These are phyloP conservation scores for Pelecanoides urinatrix DNA, from an alignment of 2,113 vertebrate species.

Conservation along the genomic window DNA sequence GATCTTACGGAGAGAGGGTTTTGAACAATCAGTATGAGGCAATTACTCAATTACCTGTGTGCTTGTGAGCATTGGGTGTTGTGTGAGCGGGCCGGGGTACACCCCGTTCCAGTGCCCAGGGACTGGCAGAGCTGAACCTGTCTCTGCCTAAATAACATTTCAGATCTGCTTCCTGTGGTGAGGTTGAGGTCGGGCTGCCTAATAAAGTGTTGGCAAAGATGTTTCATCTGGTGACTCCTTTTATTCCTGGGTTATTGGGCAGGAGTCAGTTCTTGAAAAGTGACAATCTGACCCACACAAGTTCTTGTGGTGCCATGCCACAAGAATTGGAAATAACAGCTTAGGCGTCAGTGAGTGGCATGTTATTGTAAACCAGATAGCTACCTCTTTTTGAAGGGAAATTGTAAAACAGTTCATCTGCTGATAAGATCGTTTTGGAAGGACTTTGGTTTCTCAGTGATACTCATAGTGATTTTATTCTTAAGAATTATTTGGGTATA, in stretches of 20 bases:
- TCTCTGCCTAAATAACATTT: background rate
- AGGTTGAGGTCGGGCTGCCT: background rate
- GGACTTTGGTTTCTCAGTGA: background rate
- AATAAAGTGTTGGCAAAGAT: background rate
- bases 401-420: background rate
- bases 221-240: background rate
- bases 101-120: background rate
- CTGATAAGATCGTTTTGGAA: background rate
- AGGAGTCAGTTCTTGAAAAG: background rate
- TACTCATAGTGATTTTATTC: background rate
- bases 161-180: background rate
- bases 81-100: background rate
- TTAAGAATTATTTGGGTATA: background rate
- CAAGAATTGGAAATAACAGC: background rate
- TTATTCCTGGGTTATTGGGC: background rate
- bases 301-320: background rate
- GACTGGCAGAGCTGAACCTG: background rate
- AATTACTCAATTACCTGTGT: background rate
- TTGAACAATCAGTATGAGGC: background rate
- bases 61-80: background rate
- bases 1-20: background rate
- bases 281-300: background rate
- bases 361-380: background rate
- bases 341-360: background rate
- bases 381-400: background rate